Base-by-base conservation (phyloP, 2,113 vertebrate species). In the Psettodes erumei region DNA sequence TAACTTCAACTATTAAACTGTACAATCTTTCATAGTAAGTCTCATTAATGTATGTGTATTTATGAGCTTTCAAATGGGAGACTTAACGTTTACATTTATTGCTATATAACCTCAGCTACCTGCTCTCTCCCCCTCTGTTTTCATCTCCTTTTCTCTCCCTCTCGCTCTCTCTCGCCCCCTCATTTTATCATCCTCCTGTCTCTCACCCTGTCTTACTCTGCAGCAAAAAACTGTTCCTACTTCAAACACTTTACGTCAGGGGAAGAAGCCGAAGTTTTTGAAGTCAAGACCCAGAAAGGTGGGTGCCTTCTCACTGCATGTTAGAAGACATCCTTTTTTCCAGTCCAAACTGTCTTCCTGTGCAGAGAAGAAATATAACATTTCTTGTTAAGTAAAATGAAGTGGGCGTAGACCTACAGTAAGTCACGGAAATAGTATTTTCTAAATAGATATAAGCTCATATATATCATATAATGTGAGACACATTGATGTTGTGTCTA, bases 271-370 rank as follows among this genome's bases (percentile, higher is more conserved):
- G 95, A 98, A 81, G 95, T 98, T 93, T 98, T 99, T 82, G 94
- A 99, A 94, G 95, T 98, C 64, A 97, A 97, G 87, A 98, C 98
- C 27, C 98, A 99, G 88, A 99, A 97, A 95, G 97, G 98, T 98
- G 92, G 91, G 94, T 86, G 50, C 40, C 43, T 37, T 27, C 66
- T 73, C 38, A 18, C 5, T 40, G 25, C 37, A 23, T 16, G 7
- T 33, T 53, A 40, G 19, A 54, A 64, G n/a, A 62, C 19, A 63
- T 32, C 27, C 33, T 19, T 51, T 71, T 56, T 37, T 27, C 9
- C 21, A n/a, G 27, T 18, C 11, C 11, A 6, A 30, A 28, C 45
- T 45, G 16, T 16, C 15, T 58, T 63, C 9, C 37, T 42, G 28
- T 27, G 30, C 58, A 27, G 21, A 35, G 6, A 12, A 8, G 35